Percentiles rank a stretch among this genome's conserved stretches.
Conservation (phyloP, 2,797 vertebrate species). For the Melopsittacus undulatus region DNA sequence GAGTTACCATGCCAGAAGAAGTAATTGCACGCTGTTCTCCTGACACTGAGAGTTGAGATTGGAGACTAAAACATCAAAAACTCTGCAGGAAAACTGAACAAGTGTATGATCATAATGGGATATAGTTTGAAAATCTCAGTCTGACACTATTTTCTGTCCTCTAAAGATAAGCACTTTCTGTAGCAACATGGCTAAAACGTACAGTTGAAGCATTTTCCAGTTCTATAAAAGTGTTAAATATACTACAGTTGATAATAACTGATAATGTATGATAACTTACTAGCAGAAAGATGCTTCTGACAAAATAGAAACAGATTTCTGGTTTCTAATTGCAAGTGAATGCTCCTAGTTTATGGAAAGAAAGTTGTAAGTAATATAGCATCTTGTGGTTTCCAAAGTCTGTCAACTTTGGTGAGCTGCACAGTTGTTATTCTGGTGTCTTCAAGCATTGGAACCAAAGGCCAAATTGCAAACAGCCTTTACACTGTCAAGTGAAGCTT, state of each 20-base stretch:
- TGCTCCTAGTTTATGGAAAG: constrained; percentile 66
- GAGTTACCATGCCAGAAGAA: not conserved
- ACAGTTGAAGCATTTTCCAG: constrained; percentile 26
- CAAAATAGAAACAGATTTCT: constrained; percentile 34
- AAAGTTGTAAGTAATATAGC: constrained; percentile 51
- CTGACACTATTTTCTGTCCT: constrained; percentile 49
- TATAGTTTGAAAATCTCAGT: constrained; percentile 45
- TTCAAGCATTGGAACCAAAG: constrained; percentile 82
- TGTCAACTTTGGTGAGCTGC: constrained; percentile 74
- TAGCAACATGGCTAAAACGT: constrained; percentile 49
- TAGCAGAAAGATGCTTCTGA: constrained; percentile 26
- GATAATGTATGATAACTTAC: not conserved
- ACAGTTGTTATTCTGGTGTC: constrained; percentile 71
- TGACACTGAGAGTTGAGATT: not conserved
- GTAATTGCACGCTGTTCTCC: constrained; percentile 26
- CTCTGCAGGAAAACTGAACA: not conserved
- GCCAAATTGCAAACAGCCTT: constrained; percentile 79
- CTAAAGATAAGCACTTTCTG: constrained; percentile 72
- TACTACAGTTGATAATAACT: constrained; percentile 4
- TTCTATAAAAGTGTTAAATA: constrained; percentile 20
- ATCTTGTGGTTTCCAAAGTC: constrained; percentile 74
- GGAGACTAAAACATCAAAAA: constrained; percentile 16
- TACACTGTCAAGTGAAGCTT: constrained; percentile 75
- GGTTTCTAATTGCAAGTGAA: constrained; percentile 62
- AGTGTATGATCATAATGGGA: not conserved